phyloP scores from a whole-genome alignment of 2,113 vertebrate genomes.

The Peromyscus maniculatus region DNA sequence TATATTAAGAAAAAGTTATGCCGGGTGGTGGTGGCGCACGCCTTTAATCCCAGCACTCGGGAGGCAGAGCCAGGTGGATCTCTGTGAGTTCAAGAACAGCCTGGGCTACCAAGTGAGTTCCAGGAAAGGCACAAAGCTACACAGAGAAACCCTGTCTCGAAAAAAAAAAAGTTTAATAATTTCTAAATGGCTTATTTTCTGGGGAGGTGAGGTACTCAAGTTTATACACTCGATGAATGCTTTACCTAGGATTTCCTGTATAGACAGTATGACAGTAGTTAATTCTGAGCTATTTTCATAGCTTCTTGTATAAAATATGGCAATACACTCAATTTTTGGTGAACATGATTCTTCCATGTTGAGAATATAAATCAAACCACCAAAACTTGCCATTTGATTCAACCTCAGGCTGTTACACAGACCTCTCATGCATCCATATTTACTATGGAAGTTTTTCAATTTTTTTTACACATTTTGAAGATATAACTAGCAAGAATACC shows the following conservation, averaged over 20 bases:
- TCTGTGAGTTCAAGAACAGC: too few species aligned
- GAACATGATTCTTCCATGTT: conserved; percentile 13
- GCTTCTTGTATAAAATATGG: conserved; percentile 51
- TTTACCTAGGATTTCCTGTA: not conserved
- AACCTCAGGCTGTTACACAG: conserved; percentile 43
- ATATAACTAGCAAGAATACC: conserved; percentile 32
- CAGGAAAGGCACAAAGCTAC: too few species aligned
- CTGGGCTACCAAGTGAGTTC: too few species aligned
- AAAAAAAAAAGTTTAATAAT: not conserved
- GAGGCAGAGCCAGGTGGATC: too few species aligned
- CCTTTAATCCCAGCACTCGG: too few species aligned
- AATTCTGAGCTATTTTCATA: conserved; percentile 60
- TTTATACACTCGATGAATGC: conserved; percentile 7
- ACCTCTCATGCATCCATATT: not conserved
- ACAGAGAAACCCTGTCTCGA: too few species aligned
- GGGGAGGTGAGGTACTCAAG: not conserved
- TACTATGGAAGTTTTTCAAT: conserved; percentile 17
- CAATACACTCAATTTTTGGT: conserved; percentile 31
- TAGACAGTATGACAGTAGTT: not conserved
- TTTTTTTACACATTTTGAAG: conserved; percentile 23
- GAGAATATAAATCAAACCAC: conserved; percentile 42
- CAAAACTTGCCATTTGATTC: conserved; percentile 40
- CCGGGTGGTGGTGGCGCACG: too few species aligned
- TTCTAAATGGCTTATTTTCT: conserved; percentile 37
- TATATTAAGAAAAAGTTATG: not conserved